Percentiles rank a stretch among this genome's conserved stretches.
Conservation (phyloP, 1,140 invertebrate species). For the Prorops nasuta region DNA sequence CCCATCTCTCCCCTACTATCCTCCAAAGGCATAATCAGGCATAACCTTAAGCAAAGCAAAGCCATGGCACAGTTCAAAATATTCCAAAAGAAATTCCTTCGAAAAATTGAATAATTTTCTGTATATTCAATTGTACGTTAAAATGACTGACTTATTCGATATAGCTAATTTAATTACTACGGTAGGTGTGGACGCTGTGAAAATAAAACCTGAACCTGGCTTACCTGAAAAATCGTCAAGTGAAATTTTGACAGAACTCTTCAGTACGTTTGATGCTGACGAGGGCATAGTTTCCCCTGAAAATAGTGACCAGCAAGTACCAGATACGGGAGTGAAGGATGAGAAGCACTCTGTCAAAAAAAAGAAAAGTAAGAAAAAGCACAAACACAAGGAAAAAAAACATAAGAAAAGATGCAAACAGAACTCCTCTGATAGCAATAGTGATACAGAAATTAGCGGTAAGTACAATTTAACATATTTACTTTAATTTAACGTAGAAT, state of each 20-base stretch:
- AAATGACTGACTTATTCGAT: slow-evolving; percentile 51
- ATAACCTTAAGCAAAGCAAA: too few relatives aligned
- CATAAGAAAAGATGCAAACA: slow-evolving; percentile 58
- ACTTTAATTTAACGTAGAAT: neutral
- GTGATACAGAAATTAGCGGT: slow-evolving; percentile 45
- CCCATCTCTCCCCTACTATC: too few relatives aligned
- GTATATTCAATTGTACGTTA: too few relatives aligned
- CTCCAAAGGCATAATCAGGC: too few relatives aligned
- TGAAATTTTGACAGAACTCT: slow-evolving; percentile 77
- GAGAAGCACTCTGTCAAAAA: slow-evolving; percentile 50
- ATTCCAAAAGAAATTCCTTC: too few relatives aligned
- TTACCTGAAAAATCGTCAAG: slow-evolving; percentile 67
- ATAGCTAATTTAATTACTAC: slow-evolving; percentile 51
- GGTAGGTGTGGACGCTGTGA: slow-evolving; percentile 51
- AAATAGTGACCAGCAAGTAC: slow-evolving; percentile 33
- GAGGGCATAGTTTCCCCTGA: slow-evolving; percentile 24
- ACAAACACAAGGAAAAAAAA: slow-evolving; percentile 58
- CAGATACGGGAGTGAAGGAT: slow-evolving; percentile 46
- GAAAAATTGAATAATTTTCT: too few relatives aligned
- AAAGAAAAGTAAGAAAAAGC: slow-evolving; percentile 53
- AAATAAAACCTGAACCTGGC: slow-evolving; percentile 53
- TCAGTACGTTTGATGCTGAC: slow-evolving; percentile 67
- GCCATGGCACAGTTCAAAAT: too few relatives aligned
- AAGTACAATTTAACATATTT: slow-evolving; percentile 2
- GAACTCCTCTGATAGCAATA: slow-evolving; percentile 56